Base-by-base conservation (phyloP, 2,888 invertebrate genomes). In the Sesia bembeciformis region DNA sequence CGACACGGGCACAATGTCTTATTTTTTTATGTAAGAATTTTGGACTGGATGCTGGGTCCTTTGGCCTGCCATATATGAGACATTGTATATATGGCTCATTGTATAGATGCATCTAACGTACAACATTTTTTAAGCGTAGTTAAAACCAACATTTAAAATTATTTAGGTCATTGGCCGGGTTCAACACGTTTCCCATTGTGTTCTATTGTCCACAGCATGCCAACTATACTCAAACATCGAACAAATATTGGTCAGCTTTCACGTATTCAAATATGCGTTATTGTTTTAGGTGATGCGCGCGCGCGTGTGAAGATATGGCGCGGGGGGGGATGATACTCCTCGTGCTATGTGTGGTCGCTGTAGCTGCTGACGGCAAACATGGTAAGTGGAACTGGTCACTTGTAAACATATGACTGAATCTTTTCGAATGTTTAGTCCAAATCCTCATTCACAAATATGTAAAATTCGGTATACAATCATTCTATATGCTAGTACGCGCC, bases 211-310 rank as follows among this genome's bases (percentile, higher is more conserved):
- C 46, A 46, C n/a, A 4, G 46, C 53, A 53, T 52, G 42, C 56
- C 49, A 56, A 56, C 52, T 54, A 54, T 58, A 53, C 40, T 39
- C 56, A 42, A 23, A 42, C 41, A 50, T 39, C 38, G 50, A 46
- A 42, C 72, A 81, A 82, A 84, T 76, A 82, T 78, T 78, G 68
- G 70, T 72, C 70, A 70, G 75, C 78, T 81, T 77, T 78, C 76
- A 70, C 72, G 67, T 74, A 65, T 64, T 79, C 74, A 82, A 79
- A 80, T 72, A 81, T 5, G 58, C 60, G 65, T 66, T 85, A 86
- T 88, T 88, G 87, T 88, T 89, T 85, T 86, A 89, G 88, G 88
- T 87, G 86, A 88, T 89, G 87, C 76, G 73, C 67, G 74, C 68
- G 71, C 74, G 76, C 72, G 76, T 72, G 80, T 84, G 78, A 84